Evolutionary conservation across 2,888 invertebrate genomes (phyloP).

Genomic region (Acleris emargana): DNA sequence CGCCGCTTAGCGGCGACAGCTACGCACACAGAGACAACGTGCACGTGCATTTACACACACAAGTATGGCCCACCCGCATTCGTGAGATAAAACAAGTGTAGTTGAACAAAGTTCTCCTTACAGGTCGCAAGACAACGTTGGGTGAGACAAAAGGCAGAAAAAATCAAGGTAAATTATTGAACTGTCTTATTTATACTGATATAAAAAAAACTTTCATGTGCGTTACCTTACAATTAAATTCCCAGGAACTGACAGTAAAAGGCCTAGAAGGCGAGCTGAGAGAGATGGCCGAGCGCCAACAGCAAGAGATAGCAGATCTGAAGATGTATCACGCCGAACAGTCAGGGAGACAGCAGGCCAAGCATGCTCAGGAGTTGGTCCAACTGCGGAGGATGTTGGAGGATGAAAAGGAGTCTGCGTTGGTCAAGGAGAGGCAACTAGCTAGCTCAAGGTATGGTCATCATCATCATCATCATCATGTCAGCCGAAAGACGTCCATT

Average conservation of each 20-base stretch:
- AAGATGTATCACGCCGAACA: conserved; percentile 75
- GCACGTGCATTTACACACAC: too few relatives aligned
- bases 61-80: too few relatives aligned
- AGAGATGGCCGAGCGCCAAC: conserved; percentile 89
- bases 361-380: conserved; percentile 72
- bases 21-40: too few relatives aligned
- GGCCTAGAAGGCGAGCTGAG: conserved; percentile 93
- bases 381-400: conserved; percentile 83
- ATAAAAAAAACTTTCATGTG: too few relatives aligned
- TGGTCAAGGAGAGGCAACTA: conserved; percentile 73
- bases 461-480: too few relatives aligned
- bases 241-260: conserved; percentile 91
- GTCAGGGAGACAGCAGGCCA: conserved; percentile 65
- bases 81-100: too few relatives aligned
- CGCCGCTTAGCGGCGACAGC: too few relatives aligned
- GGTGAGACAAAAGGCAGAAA: conserved; percentile 92
- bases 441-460: conserved; percentile 66
- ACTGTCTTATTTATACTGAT: background rate
- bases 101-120: background rate
- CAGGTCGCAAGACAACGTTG: conserved; percentile 87
- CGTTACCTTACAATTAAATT: background rate
- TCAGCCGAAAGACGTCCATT: too few relatives aligned
- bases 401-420: conserved; percentile 69
- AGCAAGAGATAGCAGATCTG: conserved; percentile 84
- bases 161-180: conserved; percentile 88